Percentiles rank a stretch among this genome's conserved stretches.
phyloP scores from a whole-genome alignment of 2,113 vertebrate genomes.

The Phaethon lepturus region DNA sequence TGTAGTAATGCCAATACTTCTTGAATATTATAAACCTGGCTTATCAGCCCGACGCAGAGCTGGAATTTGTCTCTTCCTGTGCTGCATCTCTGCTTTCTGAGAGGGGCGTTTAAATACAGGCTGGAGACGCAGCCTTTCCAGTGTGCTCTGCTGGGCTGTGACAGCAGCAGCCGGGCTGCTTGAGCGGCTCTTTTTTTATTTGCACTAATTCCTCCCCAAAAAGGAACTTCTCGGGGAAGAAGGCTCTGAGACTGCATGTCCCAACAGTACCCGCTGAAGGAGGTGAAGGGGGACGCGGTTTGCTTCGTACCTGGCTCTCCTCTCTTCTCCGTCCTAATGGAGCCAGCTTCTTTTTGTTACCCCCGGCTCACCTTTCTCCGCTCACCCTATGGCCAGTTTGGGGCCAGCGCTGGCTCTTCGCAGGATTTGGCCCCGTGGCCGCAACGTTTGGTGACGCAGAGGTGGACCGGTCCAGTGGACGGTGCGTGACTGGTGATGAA shows the following conservation, averaged over 20 bases:
- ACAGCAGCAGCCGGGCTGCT: constrained; percentile 9
- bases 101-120: constrained; percentile 66
- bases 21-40: constrained; percentile 72
- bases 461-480: constrained; percentile 22
- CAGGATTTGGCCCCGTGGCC: constrained; percentile 59
- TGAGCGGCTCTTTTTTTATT: neutral
- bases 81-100: constrained; percentile 64
- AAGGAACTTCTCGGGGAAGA: neutral
- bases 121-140: constrained; percentile 61
- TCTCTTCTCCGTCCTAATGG: constrained; percentile 52
- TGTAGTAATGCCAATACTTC: constrained; percentile 66
- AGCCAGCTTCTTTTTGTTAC: constrained; percentile 53
- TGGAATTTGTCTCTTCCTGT: constrained; percentile 71
- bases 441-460: constrained; percentile 15
- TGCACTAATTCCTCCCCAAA: neutral
- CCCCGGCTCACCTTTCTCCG: constrained; percentile 59
- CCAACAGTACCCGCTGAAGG: constrained; percentile 34
- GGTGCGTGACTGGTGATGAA: neutral
- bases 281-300: constrained; percentile 51
- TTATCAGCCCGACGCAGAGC: constrained; percentile 66
- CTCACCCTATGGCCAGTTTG: constrained; percentile 40
- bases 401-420: neutral
- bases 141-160: constrained; percentile 46
- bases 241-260: constrained; percentile 57
- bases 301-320: constrained; percentile 61